phyloP scores from a whole-genome alignment of 64 coral and sea anemone genomes.

The Trachythela sp. region DNA sequence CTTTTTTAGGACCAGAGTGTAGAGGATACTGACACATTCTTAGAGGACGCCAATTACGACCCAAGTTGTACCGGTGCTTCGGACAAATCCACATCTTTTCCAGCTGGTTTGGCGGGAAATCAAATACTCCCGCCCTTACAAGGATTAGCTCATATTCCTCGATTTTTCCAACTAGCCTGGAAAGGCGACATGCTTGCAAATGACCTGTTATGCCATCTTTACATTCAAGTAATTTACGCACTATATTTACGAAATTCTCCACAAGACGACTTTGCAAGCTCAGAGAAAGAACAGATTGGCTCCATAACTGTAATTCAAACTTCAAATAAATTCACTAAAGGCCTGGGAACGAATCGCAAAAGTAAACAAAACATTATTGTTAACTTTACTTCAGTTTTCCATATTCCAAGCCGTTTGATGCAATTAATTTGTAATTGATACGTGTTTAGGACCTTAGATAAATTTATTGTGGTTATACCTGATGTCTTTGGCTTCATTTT shows the following conservation, averaged over 20 bases:
- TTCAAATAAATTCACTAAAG: neutral
- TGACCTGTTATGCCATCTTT: constrained; percentile 41
- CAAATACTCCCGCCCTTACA: constrained; percentile 40
- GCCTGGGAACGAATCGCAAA: constrained; percentile 19
- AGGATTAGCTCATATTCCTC: constrained; percentile 36
- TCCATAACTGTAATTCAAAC: neutral
- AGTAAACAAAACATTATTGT: neutral
- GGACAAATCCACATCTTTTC: constrained; percentile 52
- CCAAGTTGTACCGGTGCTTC: constrained; percentile 54
- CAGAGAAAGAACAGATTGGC: neutral
- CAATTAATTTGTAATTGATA: constrained; percentile 8
- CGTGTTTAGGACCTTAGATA: constrained; percentile 25
- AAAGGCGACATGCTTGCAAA: constrained; percentile 42
- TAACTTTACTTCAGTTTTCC: neutral
- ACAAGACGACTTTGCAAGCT: neutral
- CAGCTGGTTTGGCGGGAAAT: neutral
- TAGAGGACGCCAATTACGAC: constrained; percentile 49
- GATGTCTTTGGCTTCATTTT: constrained; percentile 33
- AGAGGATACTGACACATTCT: constrained; percentile 43
- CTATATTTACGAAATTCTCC: neutral
- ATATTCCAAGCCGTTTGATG: neutral
- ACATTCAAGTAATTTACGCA: constrained; percentile 27
- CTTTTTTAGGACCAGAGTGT: constrained; percentile 27
- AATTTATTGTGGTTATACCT: constrained; percentile 27
- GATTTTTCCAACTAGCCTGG: constrained; percentile 49